phyloP scores from a whole-genome alignment of 2,797 vertebrate species.

The Danio albolineatus region DNA sequence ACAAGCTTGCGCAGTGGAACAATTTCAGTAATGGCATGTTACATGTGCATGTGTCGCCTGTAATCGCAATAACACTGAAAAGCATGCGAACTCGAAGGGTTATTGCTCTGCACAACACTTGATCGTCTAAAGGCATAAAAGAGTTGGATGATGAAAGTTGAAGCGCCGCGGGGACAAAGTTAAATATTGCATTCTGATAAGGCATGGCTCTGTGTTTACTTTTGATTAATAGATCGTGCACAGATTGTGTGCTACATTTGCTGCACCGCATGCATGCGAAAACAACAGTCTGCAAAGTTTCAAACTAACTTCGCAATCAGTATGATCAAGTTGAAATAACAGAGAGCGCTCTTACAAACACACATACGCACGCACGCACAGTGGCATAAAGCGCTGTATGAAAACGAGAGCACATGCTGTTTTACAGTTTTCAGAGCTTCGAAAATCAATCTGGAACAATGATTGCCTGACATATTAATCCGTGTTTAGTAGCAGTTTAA shows the following conservation, averaged over 20 bases:
- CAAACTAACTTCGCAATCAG: background rate
- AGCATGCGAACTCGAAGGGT: conserved; percentile 2
- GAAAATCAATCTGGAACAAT: background rate
- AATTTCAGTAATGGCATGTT: conserved; percentile 44
- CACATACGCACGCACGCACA: conserved; percentile 1
- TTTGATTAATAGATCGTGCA: background rate
- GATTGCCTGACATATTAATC: background rate
- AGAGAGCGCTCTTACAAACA: background rate
- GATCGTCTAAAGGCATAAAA: background rate
- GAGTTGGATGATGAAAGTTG: background rate
- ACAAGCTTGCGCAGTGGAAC: conserved; percentile 32
- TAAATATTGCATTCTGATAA: conserved; percentile 9
- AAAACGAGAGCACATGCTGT: background rate
- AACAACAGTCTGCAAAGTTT: background rate
- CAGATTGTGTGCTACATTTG: background rate
- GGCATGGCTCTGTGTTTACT: background rate
- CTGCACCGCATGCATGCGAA: background rate
- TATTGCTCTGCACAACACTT: conserved; percentile 14
- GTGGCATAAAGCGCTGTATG: background rate
- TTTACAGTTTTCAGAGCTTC: background rate
- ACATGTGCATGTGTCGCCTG: conserved; percentile 45
- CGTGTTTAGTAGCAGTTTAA: conserved; percentile 32
- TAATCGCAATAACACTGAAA: conserved; percentile 13
- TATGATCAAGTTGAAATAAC: background rate
- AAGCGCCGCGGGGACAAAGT: background rate